A percentile compares a stretch with the other conserved stretches of the same genome.
Evolutionary conservation across 2,113 vertebrate species (phyloP).

Genomic region (Aix galericulata): DNA sequence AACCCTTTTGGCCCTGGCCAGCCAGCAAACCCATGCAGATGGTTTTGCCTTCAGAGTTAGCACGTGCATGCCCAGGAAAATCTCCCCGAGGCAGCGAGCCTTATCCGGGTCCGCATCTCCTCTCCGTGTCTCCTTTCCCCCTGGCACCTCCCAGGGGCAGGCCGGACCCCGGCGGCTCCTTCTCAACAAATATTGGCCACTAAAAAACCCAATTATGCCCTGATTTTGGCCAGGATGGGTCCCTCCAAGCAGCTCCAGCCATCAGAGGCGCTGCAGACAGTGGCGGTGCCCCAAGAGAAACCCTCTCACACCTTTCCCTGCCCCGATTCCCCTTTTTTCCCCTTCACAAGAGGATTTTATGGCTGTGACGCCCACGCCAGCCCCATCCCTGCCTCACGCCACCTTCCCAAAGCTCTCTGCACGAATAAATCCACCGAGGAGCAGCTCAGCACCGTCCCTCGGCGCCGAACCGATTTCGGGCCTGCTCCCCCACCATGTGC

Average conservation of each 20-base stretch:
- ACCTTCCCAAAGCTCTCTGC: fast-evolving
- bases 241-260: too few species aligned
- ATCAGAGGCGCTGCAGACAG: too few species aligned
- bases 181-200: too few species aligned
- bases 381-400: fast-evolving
- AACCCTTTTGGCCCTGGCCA: neutral
- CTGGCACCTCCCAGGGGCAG: fast-evolving
- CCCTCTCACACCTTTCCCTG: fast-evolving
- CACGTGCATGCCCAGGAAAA: fast-evolving
- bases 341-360: fast-evolving
- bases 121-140: neutral
- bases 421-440: neutral
- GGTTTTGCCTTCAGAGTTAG: neutral
- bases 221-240: neutral
- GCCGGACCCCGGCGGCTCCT: neutral
- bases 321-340: fast-evolving
- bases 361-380: fast-evolving
- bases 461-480: too few species aligned
- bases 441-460: neutral
- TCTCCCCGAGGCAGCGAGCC: neutral
- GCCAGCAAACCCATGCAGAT: too few species aligned
- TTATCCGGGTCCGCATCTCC: too few species aligned
- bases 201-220: too few species aligned
- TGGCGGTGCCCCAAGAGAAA: fast-evolving
- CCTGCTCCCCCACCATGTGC: too few species aligned